Evolutionary conservation across 1,140 invertebrate genomes (phyloP), one percentile per base, ranked within the genome.

Genomic region (Psix sp.): DNA sequence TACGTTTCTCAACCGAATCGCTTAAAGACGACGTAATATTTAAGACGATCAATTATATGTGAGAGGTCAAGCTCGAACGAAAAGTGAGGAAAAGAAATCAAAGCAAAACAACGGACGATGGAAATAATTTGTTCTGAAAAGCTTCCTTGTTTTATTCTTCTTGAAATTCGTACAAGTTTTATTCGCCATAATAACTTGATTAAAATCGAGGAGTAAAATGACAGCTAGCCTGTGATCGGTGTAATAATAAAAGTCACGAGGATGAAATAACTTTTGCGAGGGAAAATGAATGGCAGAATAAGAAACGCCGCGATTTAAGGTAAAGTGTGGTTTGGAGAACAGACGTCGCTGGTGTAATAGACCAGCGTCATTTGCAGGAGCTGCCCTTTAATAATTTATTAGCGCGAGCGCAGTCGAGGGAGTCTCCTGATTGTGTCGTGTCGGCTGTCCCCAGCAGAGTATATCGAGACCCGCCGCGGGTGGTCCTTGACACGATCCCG

Each of bases 341-440:
- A 71, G 49, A 66, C 72, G 73, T 83, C 80, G 78, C 65, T 78
- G 74, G 73, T 71, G 78, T 78, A 80, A 80, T 83, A 82, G 71
- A 71, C 59, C 77, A 40, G 67, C 81, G 85, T 87, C 86, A 86
- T 83, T 81, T 76, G 73, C 86, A 87, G 85, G 77, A 80, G 79
- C 77, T 81, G 83, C 79, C 78, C 83, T 86, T 87, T 86, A 86
- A 87, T 87, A 87, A 87, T 87, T 87, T 87, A 87, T 87, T 86
- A 86, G 84, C 81, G 66, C 79, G 74, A 60, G 68, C 65, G 74
- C 60, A 67, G 70, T 62, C 72, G 70, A 77, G 78, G 80, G 79
- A 77, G 76, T 80, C 79, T 76, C 63, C 76, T 83, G 82, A 86
- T 86, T 84, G 81, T 86, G 81, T 83, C 81, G 80, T 84, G 84